phyloP scores from a whole-genome alignment of 2,797 vertebrate species.

The Acridotheres tristis region DNA sequence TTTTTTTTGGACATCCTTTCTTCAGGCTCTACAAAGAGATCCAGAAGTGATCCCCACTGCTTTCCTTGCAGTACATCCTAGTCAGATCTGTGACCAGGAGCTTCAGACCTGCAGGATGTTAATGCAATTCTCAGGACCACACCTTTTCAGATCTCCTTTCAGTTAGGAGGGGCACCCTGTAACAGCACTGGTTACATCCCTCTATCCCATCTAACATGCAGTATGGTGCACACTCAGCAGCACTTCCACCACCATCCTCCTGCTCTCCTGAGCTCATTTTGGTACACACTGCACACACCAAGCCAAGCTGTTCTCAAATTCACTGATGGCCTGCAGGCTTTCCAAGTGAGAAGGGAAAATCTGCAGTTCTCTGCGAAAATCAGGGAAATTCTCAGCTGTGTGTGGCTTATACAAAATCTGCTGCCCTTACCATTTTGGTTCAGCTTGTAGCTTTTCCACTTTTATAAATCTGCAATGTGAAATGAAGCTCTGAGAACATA shows the following conservation, averaged over 20 bases:
- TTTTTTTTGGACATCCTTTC: neutral
- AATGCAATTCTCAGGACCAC: neutral
- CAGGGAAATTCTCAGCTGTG: neutral
- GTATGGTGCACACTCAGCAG: neutral
- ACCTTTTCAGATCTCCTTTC: neutral
- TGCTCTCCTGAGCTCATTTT: neutral
- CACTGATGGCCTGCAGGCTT: neutral
- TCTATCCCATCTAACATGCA: neutral
- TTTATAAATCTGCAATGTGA: neutral
- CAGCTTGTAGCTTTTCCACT: neutral
- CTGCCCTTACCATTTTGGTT: neutral
- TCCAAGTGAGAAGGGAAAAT: neutral
- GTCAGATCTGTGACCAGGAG: accelerated
- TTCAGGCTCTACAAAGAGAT: neutral
- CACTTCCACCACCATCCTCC: neutral
- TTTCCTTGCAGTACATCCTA: neutral
- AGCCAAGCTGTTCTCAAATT: neutral
- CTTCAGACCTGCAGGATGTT: neutral
- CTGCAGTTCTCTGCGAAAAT: neutral
- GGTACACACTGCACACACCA: neutral
- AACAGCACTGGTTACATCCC: neutral
- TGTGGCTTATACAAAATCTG: neutral
- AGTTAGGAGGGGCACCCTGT: accelerated
- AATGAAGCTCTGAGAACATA: neutral
- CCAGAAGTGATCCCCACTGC: neutral